Conservation (phyloP, 2,113 vertebrate genomes). For the Gallinago undulata region DNA sequence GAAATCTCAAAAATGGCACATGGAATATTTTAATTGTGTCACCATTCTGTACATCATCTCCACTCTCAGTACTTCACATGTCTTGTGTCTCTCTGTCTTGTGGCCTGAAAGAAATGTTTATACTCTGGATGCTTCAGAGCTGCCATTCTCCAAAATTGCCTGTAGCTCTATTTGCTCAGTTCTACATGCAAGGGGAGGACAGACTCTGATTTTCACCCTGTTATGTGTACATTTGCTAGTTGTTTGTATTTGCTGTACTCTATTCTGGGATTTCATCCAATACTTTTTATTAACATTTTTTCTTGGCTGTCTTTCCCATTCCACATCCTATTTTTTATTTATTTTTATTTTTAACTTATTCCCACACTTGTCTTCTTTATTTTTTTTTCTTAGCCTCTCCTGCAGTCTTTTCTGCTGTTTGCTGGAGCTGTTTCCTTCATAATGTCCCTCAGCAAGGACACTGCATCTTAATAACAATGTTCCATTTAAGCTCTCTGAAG, state of each 20-base stretch:
- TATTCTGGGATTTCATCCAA: conserved; percentile 58
- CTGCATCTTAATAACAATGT: not conserved
- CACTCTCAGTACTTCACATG: not conserved
- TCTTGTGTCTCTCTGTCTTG: not conserved
- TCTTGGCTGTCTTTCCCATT: conserved; percentile 44
- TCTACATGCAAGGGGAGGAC: not conserved
- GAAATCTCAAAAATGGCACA: not conserved
- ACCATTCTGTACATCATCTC: not conserved
- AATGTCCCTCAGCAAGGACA: not conserved
- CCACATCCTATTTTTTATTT: not conserved
- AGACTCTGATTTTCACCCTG: conserved; percentile 4
- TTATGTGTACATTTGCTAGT: conserved; percentile 25
- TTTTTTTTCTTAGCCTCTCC: not conserved
- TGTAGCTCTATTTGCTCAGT: not conserved
- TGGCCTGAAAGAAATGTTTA: not conserved
- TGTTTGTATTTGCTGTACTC: conserved; percentile 47
- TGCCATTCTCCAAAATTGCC: not conserved
- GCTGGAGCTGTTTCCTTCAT: not conserved
- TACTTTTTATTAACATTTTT: conserved; percentile 45
- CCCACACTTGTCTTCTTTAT: not conserved
- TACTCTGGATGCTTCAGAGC: not conserved
- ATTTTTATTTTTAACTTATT: conserved; percentile 35
- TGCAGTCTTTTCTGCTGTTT: not conserved
- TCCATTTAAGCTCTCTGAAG: not conserved
- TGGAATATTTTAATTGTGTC: not conserved